Percentiles rank a stretch among this genome's conserved stretches.
These are phyloP conservation scores for Teleogryllus oceanicus DNA, from an alignment of 2,888 invertebrate genomes.

Conservation along the genomic window DNA sequence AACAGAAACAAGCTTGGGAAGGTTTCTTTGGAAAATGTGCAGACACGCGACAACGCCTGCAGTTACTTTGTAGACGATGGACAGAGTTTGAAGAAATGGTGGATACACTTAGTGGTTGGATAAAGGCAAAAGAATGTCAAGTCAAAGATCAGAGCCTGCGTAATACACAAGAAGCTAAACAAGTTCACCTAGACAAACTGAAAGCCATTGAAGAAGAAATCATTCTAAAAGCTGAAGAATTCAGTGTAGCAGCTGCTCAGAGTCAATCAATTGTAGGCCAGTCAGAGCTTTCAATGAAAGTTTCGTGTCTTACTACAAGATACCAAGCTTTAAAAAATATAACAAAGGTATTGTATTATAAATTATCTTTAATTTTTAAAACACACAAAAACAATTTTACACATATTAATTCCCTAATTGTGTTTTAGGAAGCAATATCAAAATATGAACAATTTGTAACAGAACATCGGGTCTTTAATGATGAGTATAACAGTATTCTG, in stretches of 20 bases:
- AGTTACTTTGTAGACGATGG: constrained; percentile 74
- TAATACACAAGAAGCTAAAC: constrained; percentile 79
- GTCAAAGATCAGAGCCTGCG: constrained; percentile 86
- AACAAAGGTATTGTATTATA: constrained; percentile 53
- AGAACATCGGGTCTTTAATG: constrained; percentile 79
- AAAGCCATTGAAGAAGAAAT: constrained; percentile 69
- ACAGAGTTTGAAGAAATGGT: constrained; percentile 74
- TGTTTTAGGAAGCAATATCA: constrained; percentile 65
- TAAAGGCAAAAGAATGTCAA: constrained; percentile 77
- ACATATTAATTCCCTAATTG: constrained; percentile 7
- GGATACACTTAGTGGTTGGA: constrained; percentile 77
- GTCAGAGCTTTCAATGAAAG: constrained; percentile 67
- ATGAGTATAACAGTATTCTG: constrained; percentile 66
- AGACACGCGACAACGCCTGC: constrained; percentile 67
- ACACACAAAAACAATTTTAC: neutral
- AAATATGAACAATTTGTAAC: constrained; percentile 80
- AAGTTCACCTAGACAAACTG: constrained; percentile 72
- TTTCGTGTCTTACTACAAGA: constrained; percentile 74
- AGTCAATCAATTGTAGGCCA: constrained; percentile 71
- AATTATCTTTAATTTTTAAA: constrained; percentile 21
- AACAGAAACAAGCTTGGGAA: constrained; percentile 70
- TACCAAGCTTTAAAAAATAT: constrained; percentile 78
- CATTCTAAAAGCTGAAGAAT: constrained; percentile 61
- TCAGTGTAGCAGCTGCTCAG: constrained; percentile 64
- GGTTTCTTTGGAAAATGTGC: constrained; percentile 68